Percentiles rank a stretch among this genome's conserved stretches.
Evolutionary conservation across 1,140 invertebrate species (phyloP).

Genomic region (Heliconius hewitsoni): DNA sequence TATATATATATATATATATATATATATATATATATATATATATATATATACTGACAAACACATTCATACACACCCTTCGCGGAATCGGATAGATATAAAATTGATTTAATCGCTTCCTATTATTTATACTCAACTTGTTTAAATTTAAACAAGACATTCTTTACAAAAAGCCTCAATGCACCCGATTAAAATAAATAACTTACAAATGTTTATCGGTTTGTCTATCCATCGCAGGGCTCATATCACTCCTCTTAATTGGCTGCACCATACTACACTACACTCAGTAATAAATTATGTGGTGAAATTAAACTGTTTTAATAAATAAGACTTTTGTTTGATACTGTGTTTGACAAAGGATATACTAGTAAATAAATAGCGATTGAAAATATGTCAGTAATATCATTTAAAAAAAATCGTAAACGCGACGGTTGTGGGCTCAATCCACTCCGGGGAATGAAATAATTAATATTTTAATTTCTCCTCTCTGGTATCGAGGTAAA

Average conservation of each 20-base stretch:
- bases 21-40: no score
- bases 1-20: no score
- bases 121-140: background rate
- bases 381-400: background rate
- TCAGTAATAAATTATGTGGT: conserved; percentile 16
- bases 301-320: background rate
- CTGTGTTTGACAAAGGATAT: background rate
- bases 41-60: no score
- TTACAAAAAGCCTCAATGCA: conserved; percentile 7
- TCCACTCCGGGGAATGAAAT: no score
- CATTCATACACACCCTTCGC: no score
- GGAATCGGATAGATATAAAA: no score
- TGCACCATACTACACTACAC: conserved; percentile 7
- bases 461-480: no score
- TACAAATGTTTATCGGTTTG: conserved; percentile 21
- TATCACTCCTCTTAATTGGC: conserved; percentile 26
- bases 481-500: no score
- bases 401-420: no score
- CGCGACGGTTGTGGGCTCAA: no score
- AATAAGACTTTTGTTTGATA: background rate
- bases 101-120: no score
- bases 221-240: conserved; percentile 7
- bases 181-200: conserved; percentile 6
- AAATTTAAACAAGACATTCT: conserved; percentile 19
- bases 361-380: background rate